Conservation (phyloP, 1,140 invertebrate genomes). For the Drosophila gunungcola region DNA sequence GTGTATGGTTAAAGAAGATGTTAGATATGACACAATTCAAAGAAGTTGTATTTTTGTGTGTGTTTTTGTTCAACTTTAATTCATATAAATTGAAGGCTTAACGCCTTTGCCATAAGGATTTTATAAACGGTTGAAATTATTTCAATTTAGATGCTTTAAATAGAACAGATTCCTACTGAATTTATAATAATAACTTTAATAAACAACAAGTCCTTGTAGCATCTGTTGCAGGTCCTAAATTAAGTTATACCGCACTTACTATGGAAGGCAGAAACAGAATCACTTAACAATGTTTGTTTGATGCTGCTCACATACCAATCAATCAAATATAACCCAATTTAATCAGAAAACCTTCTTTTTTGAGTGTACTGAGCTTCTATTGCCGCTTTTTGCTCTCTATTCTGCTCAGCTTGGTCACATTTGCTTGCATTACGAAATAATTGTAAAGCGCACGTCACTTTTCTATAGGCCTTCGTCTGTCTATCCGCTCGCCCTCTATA, state of each 20-base stretch:
- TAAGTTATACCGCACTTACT: no score
- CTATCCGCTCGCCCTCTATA: constrained; percentile 42
- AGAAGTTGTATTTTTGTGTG: no score
- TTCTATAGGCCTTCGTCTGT: constrained; percentile 78
- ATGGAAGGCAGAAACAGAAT: background rate
- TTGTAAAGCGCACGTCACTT: constrained; percentile 82
- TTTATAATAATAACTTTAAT: no score
- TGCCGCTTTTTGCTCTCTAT: constrained; percentile 34
- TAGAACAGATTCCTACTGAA: no score
- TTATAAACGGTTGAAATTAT: no score
- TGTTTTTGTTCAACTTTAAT: no score
- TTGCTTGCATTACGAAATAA: constrained; percentile 81
- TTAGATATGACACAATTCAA: no score
- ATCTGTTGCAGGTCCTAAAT: no score
- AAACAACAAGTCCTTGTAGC: background rate
- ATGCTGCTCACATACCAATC: background rate
- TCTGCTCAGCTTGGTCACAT: constrained; percentile 68
- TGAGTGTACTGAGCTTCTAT: constrained; percentile 34
- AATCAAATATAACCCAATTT: constrained; percentile 11
- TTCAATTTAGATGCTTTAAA: no score
- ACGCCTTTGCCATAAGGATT: no score
- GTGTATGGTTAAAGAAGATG: background rate
- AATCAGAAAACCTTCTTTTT: constrained; percentile 13
- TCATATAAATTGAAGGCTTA: no score
- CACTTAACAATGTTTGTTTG: background rate